Percentiles rank a stretch among this genome's conserved stretches.
These are phyloP conservation scores for Diaphora mendica DNA, from an alignment of 2,888 invertebrate genomes.

Conservation along the genomic window DNA sequence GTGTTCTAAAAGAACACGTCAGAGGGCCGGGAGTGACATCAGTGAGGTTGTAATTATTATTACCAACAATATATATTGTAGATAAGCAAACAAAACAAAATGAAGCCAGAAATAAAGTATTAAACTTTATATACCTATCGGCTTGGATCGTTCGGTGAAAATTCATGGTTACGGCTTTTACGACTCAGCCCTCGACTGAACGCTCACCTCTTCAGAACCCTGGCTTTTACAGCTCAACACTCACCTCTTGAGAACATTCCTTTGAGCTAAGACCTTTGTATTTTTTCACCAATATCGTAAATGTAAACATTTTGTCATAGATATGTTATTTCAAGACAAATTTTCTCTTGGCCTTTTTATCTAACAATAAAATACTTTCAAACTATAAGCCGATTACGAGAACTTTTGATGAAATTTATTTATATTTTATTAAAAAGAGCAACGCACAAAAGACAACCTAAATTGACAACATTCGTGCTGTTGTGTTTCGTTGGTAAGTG, in stretches of 20 bases:
- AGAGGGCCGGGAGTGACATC: no score
- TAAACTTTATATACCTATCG: conserved; percentile 12
- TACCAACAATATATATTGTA: neutral
- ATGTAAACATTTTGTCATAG: neutral
- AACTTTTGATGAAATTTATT: no score
- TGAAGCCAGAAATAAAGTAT: neutral
- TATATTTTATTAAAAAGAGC: no score
- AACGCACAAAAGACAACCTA: no score
- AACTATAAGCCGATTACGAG: no score
- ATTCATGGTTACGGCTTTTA: conserved; percentile 44
- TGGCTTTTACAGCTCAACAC: conserved; percentile 31
- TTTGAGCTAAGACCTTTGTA: neutral
- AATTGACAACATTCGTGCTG: no score
- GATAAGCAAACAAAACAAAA: neutral
- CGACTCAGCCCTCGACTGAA: conserved; percentile 18
- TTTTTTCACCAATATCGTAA: neutral
- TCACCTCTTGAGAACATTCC: conserved; percentile 9
- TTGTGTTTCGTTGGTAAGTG: no score
- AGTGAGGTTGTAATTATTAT: no score
- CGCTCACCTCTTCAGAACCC: neutral
- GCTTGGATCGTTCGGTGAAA: conserved; percentile 29
- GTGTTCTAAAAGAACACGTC: no score
- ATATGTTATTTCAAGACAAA: conserved; percentile 12
- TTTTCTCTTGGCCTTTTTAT: neutral
- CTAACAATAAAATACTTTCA: no score